A percentile compares a stretch with the other conserved stretches of the same genome.
Conservation (phyloP, 1,140 invertebrate species). For the Euschistus heros region DNA sequence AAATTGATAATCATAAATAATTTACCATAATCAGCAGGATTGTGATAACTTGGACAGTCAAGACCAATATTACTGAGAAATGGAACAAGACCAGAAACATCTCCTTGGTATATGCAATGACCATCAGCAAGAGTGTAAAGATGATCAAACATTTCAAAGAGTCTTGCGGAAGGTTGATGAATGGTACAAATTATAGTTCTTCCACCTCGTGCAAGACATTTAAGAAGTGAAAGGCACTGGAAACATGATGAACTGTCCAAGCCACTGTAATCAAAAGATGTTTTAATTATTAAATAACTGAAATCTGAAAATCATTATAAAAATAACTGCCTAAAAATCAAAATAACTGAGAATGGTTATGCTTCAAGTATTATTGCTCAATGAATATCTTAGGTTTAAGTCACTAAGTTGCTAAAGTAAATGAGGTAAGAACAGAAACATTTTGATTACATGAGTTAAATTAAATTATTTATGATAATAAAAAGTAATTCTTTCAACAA, state of each 20-base stretch:
- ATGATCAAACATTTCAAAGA: slow-evolving; percentile 92
- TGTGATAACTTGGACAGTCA: slow-evolving; percentile 83
- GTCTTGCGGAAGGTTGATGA: slow-evolving; percentile 86
- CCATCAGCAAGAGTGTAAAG: slow-evolving; percentile 77
- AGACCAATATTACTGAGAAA: slow-evolving; percentile 65
- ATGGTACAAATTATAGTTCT: slow-evolving; percentile 89
- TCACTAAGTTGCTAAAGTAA: no score
- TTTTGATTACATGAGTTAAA: no score
- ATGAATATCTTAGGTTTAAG: no score
- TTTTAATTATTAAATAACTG: no score
- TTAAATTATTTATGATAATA: no score
- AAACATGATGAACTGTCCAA: slow-evolving; percentile 84
- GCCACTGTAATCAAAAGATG: slow-evolving; percentile 53
- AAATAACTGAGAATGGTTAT: no score
- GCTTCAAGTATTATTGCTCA: no score
- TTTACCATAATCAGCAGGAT: slow-evolving; percentile 87
- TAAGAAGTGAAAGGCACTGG: slow-evolving; percentile 70
- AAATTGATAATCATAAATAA: slow-evolving; percentile 11
- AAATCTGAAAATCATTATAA: no score
- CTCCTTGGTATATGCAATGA: slow-evolving; percentile 77
- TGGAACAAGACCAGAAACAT: slow-evolving; percentile 56
- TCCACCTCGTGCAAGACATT: slow-evolving; percentile 71
- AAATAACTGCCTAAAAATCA: no score
- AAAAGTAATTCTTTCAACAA: no score
- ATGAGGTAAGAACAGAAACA: no score